Evolutionary conservation across 2,113 vertebrate species (phyloP).

Genomic region (Micromys minutus): DNA sequence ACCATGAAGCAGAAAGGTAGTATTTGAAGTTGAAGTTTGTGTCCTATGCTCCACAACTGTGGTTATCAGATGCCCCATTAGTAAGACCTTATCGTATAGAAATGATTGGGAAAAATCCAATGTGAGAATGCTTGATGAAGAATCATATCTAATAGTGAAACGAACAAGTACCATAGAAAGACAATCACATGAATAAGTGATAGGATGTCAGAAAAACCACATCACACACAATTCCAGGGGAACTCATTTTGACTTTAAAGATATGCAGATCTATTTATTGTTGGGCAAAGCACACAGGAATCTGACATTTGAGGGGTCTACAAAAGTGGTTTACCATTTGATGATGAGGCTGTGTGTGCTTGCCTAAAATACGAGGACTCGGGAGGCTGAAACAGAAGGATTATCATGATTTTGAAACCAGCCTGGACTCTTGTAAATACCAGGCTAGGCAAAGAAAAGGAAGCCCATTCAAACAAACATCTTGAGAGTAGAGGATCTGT

Average conservation of each 20-base stretch:
- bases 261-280: neutral
- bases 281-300: neutral
- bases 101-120: neutral
- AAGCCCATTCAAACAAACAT: neutral
- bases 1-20: neutral
- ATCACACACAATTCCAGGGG: neutral
- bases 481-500: too few species aligned
- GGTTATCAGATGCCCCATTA: neutral
- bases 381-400: neutral
- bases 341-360: neutral
- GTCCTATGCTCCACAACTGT: neutral
- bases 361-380: neutral
- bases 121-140: neutral
- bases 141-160: neutral
- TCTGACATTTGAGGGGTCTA: neutral
- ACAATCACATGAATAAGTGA: neutral
- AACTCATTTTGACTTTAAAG: conserved; percentile 9
- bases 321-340: neutral
- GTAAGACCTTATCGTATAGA: neutral
- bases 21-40: conserved; percentile 26
- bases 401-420: neutral
- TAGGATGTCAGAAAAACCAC: neutral
- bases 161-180: neutral
- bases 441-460: neutral
- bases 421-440: neutral